Evolutionary conservation across 2,113 vertebrate genomes (phyloP).

Genomic region (Globicephala melas): DNA sequence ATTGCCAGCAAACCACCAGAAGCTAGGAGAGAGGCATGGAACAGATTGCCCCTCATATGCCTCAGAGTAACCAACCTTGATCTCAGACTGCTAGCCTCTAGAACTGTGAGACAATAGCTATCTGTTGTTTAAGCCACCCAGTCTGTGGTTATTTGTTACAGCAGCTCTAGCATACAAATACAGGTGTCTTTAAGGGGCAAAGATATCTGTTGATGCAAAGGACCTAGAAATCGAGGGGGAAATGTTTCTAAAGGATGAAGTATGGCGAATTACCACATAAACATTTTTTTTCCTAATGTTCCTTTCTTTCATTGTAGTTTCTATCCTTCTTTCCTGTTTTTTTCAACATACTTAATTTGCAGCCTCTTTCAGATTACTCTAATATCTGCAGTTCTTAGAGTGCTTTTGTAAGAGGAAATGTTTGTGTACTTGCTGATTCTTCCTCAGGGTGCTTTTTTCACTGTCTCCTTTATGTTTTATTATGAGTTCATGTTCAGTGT

Average conservation of each 20-base stretch:
- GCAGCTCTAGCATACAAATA: background rate
- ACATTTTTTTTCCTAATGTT: background rate
- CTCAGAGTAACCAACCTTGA: background rate
- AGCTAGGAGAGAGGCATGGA: background rate
- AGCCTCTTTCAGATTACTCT: background rate
- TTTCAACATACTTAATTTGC: background rate
- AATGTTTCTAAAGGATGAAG: background rate
- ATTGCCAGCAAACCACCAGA: no score
- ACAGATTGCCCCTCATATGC: background rate
- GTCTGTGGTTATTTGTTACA: background rate
- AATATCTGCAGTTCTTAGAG: background rate
- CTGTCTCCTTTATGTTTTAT: background rate
- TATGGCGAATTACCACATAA: background rate
- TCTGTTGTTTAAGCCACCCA: background rate
- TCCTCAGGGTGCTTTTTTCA: background rate
- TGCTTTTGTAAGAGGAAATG: background rate
- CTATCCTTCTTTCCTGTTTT: background rate
- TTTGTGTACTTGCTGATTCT: background rate
- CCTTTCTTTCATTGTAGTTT: background rate
- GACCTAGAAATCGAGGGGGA: background rate
- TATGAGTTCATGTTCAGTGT: background rate
- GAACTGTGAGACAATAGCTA: background rate
- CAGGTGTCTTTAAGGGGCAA: background rate
- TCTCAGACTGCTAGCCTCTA: background rate
- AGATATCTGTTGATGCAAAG: background rate